Conservation (phyloP, 2,797 vertebrate genomes). For the Benthosema pterotum region DNA sequence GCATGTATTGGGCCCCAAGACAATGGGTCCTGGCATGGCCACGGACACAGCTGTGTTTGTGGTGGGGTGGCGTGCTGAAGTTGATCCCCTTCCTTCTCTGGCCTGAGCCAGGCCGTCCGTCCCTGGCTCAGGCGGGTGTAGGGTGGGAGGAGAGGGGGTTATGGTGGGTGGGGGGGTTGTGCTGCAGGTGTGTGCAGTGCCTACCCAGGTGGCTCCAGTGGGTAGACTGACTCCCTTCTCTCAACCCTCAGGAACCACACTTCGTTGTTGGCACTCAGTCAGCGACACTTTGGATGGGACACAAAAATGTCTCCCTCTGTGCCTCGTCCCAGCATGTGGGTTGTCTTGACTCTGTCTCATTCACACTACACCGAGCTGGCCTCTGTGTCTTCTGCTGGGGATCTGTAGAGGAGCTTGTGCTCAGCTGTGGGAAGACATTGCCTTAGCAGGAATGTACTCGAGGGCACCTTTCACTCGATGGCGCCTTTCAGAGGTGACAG, state of each 20-base stretch:
- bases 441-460: constrained; percentile 48
- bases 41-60: constrained; percentile 53
- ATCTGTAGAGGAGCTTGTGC: constrained; percentile 16
- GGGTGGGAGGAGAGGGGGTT: neutral
- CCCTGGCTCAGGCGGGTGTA: neutral
- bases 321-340: neutral
- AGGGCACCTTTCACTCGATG: constrained; percentile 38
- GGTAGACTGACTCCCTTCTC: neutral
- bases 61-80: constrained; percentile 7
- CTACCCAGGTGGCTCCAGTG: constrained; percentile 6
- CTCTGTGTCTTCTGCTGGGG: constrained; percentile 1
- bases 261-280: constrained; percentile 24
- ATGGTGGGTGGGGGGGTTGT: constrained; percentile 1
- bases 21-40: constrained; percentile 30
- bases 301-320: constrained; percentile 22
- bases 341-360: neutral
- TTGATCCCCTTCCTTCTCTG: constrained; percentile 13
- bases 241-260: constrained; percentile 4
- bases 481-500: constrained; percentile 51
- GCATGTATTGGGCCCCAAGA: constrained; percentile 7
- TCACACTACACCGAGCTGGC: neutral
- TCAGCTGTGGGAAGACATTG: constrained; percentile 28
- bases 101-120: constrained; percentile 14
- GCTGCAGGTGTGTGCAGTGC: neutral
- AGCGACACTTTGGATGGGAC: constrained; percentile 14